A percentile compares a stretch with the other conserved stretches of the same genome.
Conservation (phyloP, 2,113 vertebrate genomes). For the Eira barbara region DNA sequence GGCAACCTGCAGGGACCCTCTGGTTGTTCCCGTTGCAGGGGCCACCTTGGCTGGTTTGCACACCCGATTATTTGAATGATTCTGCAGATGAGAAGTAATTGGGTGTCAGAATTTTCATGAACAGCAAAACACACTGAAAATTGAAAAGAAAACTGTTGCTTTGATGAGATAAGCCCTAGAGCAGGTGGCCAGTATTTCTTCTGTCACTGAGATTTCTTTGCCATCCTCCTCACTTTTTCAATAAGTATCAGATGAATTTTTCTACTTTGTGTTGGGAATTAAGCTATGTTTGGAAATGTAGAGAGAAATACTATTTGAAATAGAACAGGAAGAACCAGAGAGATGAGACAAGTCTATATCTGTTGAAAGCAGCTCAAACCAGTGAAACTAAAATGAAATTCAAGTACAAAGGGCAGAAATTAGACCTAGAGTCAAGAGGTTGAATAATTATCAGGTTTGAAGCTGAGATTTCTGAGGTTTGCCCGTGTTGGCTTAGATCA, state of each 20-base stretch:
- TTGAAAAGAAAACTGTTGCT: background rate
- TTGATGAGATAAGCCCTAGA: background rate
- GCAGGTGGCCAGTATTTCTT: background rate
- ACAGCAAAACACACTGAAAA: background rate
- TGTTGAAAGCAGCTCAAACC: background rate
- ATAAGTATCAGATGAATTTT: background rate
- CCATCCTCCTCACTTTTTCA: background rate
- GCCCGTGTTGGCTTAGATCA: background rate
- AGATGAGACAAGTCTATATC: background rate
- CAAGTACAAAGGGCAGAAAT: background rate
- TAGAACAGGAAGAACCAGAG: background rate
- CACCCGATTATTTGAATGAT: background rate
- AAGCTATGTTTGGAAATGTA: background rate
- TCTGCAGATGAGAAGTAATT: background rate
- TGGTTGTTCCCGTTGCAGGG: background rate
- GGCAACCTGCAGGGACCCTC: background rate
- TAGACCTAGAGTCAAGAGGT: background rate
- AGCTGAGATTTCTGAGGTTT: background rate
- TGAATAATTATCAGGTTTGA: background rate
- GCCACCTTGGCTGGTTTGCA: background rate
- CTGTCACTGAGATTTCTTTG: background rate
- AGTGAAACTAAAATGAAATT: background rate
- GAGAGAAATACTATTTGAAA: background rate
- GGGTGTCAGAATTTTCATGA: background rate
- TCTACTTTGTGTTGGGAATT: background rate